Evolutionary conservation across 2,888 invertebrate species (phyloP).

Genomic region (Amphipoea lucens): DNA sequence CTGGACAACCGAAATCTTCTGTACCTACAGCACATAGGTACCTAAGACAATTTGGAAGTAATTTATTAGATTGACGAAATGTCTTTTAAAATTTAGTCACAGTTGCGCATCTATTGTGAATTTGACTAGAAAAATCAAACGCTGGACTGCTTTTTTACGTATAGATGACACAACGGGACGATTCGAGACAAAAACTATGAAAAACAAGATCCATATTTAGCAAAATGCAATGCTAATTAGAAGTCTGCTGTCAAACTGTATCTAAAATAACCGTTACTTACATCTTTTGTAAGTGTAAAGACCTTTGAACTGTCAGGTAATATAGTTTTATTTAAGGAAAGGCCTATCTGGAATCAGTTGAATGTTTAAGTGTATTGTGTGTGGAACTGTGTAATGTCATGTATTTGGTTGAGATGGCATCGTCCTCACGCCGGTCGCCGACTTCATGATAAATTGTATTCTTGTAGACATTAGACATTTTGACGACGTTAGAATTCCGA

Average conservation of each 20-base stretch:
- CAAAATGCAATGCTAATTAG: conserved; percentile 48
- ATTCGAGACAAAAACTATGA: conserved; percentile 4
- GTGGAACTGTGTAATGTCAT: conserved; percentile 73
- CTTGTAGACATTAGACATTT: conserved; percentile 51
- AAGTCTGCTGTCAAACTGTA: conserved; percentile 24
- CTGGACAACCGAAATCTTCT: conserved; percentile 16
- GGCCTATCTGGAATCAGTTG: conserved; percentile 74
- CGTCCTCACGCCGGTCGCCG: conserved; percentile 76
- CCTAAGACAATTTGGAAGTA: conserved; percentile 31
- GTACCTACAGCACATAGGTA: neutral
- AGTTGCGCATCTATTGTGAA: conserved; percentile 26
- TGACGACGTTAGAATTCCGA: conserved; percentile 42
- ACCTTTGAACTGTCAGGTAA: conserved; percentile 58
- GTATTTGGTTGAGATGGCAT: conserved; percentile 81
- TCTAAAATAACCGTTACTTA: conserved; percentile 47
- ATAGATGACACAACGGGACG: conserved; percentile 21
- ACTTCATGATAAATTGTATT: conserved; percentile 67
- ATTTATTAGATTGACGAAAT: conserved; percentile 42
- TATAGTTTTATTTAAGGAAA: conserved; percentile 55
- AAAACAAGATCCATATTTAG: conserved; percentile 21
- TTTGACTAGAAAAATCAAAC: conserved; percentile 28
- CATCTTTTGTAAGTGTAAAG: conserved; percentile 47
- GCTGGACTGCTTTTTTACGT: conserved; percentile 19
- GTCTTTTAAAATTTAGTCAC: conserved; percentile 33
- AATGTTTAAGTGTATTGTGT: conserved; percentile 78